phyloP scores from a whole-genome alignment of 2,113 vertebrate genomes.

The Gnathonemus echidnorhynchus region DNA sequence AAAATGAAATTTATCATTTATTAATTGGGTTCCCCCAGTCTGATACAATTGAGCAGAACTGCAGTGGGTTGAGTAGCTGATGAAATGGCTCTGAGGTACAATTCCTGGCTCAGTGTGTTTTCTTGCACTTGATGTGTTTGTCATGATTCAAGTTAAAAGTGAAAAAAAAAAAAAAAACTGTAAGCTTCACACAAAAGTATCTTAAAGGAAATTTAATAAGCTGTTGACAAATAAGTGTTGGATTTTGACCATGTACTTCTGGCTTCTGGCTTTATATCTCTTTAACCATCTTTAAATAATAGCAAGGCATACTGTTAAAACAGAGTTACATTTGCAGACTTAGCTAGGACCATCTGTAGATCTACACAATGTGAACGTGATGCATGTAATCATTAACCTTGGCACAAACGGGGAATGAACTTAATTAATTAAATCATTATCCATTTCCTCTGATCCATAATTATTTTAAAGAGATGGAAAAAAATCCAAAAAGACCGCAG shows the following conservation, averaged over 20 bases:
- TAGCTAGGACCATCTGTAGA: slow-evolving; percentile 71
- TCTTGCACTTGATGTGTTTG: background rate
- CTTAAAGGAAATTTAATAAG: background rate
- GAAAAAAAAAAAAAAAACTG: background rate
- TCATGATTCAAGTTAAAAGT: background rate
- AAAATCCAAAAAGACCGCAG: slow-evolving; percentile 92
- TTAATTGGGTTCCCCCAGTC: background rate
- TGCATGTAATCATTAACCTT: slow-evolving; percentile 96
- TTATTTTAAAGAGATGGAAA: slow-evolving; percentile 91
- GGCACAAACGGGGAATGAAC: slow-evolving; percentile 71
- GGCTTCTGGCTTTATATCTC: background rate
- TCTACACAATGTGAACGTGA: slow-evolving; percentile 79
- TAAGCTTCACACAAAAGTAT: background rate
- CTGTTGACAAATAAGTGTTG: background rate
- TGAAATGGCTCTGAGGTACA: background rate
- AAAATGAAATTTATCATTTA: slow-evolving; percentile 1
- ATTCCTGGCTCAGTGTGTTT: background rate
- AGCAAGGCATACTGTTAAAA: background rate
- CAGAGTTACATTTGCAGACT: slow-evolving; percentile 40
- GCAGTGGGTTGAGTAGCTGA: background rate
- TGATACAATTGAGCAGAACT: background rate
- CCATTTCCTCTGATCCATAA: slow-evolving; percentile 93
- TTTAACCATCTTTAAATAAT: background rate
- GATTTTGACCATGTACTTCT: background rate
- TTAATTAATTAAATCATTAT: slow-evolving; percentile 99